Base-by-base conservation (phyloP, 2,888 invertebrate species). In the Pammene aurita region DNA sequence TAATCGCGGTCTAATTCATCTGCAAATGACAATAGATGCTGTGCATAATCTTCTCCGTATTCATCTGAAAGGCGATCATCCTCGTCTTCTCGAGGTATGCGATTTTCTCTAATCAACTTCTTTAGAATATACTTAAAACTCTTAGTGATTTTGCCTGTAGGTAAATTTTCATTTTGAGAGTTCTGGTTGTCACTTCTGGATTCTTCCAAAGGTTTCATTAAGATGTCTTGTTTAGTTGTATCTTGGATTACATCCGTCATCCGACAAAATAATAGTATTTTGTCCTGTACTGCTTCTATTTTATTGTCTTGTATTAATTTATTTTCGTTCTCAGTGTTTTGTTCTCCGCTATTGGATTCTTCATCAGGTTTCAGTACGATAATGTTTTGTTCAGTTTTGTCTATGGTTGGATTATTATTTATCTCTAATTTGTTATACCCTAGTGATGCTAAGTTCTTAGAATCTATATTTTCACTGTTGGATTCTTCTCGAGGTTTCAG, bases 71-170 rank as follows among this genome's bases (percentile, higher is more conserved):
- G 54, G 0, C 54, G 54, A 6, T 61, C 44, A n/a, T 66, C 44
- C 38, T 50, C 48, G 0, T 62, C 62, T 62, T 62, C 62, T 10
- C 10, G 26, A 0, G 50, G 18, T 38, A 62, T 62, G 18, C 50
- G 54, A 9, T 55, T 55, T 46, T 67, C 66, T 6, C 9, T 54
- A 9, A 35, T 9, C 11, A 67, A 16, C 46, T 61, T 42, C 13
- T 35, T 54, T 9, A 67, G 35, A 14, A 67, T 67, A 60, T 60
- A 54, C 11, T 26, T 35, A 18, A 67, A 44, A 10, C 61, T 67
- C 11, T 61, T 54, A n/a, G 55, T 67, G 35, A 9, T 38, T 55
- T 67, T 67, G 11, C 34, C 34, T 11, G 34, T 54, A 4, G 34
- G 9, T 6, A 16, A 7, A 50, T 44, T 52, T 34, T 52, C 34